Evolutionary conservation across 1,140 invertebrate genomes (phyloP), one percentile per base, ranked within the genome.

Genomic region (Euwallacea similis): DNA sequence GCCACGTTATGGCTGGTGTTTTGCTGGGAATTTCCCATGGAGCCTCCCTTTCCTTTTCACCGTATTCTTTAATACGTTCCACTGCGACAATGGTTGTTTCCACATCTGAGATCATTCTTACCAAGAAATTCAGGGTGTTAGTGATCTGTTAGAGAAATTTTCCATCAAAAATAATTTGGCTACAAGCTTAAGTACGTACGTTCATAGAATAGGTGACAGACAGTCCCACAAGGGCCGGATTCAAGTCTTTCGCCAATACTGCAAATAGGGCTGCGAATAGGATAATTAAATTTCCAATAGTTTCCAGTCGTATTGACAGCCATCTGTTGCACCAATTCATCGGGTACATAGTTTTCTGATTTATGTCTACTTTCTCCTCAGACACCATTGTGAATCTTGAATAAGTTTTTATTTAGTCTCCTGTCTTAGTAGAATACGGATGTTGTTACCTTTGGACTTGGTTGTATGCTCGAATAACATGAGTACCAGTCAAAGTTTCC

Each of bases 71-170:
- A 73, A 99, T 95, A 82, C 97, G 89, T 82, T 99, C 97, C 2
- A 98, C 96, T 8, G 95, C 93, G 0, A 99, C 96, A 72, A 98
- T 98, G 79, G 98, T 98, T 0, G 95, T 97, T 85, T 99, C 97
- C 33, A 99, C 90, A 77, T 98, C 96, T 7, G 94, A 94, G 0
- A 93, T 94, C 95, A 98, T 98, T 67, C 96, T 85, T 11, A 99
- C 96, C 72, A 98, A 84, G 95, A 95, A 97, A 82, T 98, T 98
- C 7, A 98, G 83, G 0, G 94, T 95, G 87, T 96, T 93, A 0
- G 96, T 98, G 58, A 98, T 90, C 90, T 91, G 76, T 46, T 77
- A 74, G 44, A 71, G 8, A 67, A 66, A 42, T 42, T 50, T 2
- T 58, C 10, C 7, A 7, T 58, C 2, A 58, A 16, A 58, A 7